Evolutionary conservation across 2,888 invertebrate genomes (phyloP).

Genomic region (Teleiodes luculella): DNA sequence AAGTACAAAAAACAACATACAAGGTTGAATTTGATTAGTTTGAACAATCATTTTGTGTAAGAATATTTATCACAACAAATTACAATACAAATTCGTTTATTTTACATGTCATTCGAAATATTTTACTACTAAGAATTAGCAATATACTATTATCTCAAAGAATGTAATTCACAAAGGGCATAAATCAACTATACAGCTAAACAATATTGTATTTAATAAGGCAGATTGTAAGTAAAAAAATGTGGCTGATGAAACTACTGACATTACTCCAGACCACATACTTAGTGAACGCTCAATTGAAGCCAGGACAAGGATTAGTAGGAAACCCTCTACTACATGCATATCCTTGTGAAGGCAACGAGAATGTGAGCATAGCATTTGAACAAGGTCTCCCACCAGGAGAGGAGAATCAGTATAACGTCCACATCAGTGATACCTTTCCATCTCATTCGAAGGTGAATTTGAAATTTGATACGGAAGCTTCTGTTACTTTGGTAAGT

Average conservation of each 20-base stretch:
- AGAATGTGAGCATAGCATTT: slow-evolving; percentile 23
- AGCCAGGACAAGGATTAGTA: neutral
- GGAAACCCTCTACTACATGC: slow-evolving; percentile 4
- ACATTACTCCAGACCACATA: neutral
- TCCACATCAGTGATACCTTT: slow-evolving; percentile 25
- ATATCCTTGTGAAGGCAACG: slow-evolving; percentile 29
- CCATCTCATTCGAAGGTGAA: slow-evolving; percentile 16
- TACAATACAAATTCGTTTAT: no score
- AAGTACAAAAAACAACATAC: no score
- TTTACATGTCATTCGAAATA: no score
- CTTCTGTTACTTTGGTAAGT: slow-evolving; percentile 33
- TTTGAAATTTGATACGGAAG: slow-evolving; percentile 34
- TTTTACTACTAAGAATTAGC: no score
- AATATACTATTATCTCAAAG: no score
- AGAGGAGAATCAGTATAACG: slow-evolving; percentile 35
- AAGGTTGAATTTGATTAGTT: no score
- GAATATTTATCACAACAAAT: no score
- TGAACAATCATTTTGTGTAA: no score
- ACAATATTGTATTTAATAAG: no score
- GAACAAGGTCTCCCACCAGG: slow-evolving; percentile 32
- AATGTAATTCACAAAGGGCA: no score
- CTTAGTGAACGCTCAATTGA: neutral
- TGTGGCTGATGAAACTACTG: neutral
- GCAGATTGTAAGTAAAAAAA: neutral
- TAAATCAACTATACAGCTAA: no score